These are phyloP conservation scores for Porites divaricata DNA, from an alignment of 92 coral and sea anemone species.

Conservation along the genomic window DNA sequence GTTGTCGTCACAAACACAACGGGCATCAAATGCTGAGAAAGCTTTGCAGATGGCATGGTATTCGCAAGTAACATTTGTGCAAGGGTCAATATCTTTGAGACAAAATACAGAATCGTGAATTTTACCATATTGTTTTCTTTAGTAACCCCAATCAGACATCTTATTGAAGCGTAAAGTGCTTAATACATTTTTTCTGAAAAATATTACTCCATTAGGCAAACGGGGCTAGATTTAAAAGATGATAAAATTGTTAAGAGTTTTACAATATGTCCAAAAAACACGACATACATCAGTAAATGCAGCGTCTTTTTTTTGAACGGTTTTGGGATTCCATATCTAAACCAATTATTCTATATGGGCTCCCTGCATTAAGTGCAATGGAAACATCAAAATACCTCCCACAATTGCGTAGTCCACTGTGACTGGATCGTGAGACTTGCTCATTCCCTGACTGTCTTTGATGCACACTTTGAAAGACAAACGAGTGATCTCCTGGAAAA, in stretches of 20 bases:
- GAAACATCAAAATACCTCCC: constrained; percentile 49
- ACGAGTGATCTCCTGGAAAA: constrained; percentile 32
- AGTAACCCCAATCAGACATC: no score
- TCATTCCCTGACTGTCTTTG: constrained; percentile 65
- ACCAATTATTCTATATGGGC: no score
- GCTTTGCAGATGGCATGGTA: constrained; percentile 63
- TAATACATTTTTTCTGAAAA: no score
- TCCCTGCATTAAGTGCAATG: no score
- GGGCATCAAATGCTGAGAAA: constrained; percentile 51
- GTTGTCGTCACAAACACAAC: constrained; percentile 51
- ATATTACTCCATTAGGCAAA: no score
- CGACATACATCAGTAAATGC: no score
- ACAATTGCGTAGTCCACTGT: constrained; percentile 63
- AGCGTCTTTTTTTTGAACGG: no score
- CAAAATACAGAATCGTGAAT: neutral
- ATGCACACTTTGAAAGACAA: constrained; percentile 61
- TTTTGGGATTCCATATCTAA: no score
- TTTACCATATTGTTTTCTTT: neutral
- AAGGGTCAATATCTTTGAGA: constrained; percentile 58
- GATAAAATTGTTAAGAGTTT: no score
- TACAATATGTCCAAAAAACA: no score
- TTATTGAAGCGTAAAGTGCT: no score
- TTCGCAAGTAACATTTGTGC: constrained; percentile 57
- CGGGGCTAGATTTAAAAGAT: no score
- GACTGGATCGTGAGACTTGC: constrained; percentile 51